These are phyloP conservation scores for Dipodomys stephensi DNA, from an alignment of 2,113 vertebrate genomes.

Conservation along the genomic window DNA sequence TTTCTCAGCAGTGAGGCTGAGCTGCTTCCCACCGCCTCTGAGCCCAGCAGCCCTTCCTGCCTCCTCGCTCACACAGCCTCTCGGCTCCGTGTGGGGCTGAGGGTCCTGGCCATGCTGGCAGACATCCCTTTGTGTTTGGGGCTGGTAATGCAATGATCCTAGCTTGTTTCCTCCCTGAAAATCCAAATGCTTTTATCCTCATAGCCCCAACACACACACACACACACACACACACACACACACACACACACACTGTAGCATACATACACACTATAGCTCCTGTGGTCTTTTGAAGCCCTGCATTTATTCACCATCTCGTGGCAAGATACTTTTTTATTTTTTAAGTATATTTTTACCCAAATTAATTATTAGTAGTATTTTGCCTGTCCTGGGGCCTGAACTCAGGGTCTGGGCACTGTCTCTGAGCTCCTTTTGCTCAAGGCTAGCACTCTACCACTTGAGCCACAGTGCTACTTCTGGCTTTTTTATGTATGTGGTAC, in stretches of 20 bases:
- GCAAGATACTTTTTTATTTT: background rate
- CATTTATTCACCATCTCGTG: background rate
- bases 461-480: no score
- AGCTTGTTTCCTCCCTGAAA: background rate
- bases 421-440: no score
- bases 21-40: slow-evolving; percentile 59
- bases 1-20: slow-evolving; percentile 66
- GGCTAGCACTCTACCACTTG: no score
- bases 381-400: no score
- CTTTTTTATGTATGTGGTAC: no score
- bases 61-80: background rate
- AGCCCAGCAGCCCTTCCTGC: background rate
- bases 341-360: no score
- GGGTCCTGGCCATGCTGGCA: background rate
- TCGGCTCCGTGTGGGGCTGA: background rate
- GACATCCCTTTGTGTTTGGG: background rate
- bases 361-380: no score
- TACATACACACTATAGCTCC: background rate
- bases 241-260: background rate
- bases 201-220: background rate
- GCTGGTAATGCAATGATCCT: background rate
- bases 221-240: background rate
- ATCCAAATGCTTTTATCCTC: background rate
- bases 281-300: accelerated
- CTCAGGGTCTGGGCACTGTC: no score